Evolutionary conservation across 2,797 vertebrate genomes (phyloP).

Genomic region (Falco columbarius): DNA sequence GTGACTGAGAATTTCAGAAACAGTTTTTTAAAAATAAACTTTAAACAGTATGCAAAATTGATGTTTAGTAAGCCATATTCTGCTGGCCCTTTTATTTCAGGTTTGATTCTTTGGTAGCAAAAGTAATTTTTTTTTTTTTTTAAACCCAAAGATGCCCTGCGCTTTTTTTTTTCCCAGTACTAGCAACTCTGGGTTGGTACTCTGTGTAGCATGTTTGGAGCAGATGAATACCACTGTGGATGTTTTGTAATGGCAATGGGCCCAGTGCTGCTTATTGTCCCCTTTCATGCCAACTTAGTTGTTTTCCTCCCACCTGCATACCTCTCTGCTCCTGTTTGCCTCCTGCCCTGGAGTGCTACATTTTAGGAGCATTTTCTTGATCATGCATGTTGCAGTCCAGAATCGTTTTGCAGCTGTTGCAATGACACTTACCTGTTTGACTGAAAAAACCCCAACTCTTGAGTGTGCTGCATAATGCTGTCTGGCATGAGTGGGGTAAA

Average conservation of each 20-base stretch:
- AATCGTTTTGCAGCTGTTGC: background rate
- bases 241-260: background rate
- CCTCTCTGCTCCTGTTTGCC: background rate
- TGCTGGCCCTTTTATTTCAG: slow-evolving; percentile 60
- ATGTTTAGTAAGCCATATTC: slow-evolving; percentile 76
- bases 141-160: slow-evolving; percentile 66
- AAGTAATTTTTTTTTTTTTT: background rate
- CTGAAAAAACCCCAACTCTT: background rate
- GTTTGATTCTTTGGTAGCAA: slow-evolving; percentile 38
- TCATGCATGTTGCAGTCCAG: background rate
- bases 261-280: background rate
- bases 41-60: slow-evolving; percentile 68
- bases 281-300: fast-evolving
- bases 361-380: background rate
- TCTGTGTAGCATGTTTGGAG: background rate
- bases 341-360: background rate
- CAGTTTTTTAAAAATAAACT: slow-evolving; percentile 45
- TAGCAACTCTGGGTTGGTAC: background rate
- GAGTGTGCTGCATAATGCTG: background rate
- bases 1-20: slow-evolving; percentile 51
- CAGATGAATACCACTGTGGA: background rate
- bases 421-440: background rate
- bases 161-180: background rate
- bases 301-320: background rate
- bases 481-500: fast-evolving